phyloP scores from a whole-genome alignment of 2,888 invertebrate species.

The Nebria brevicollis region DNA sequence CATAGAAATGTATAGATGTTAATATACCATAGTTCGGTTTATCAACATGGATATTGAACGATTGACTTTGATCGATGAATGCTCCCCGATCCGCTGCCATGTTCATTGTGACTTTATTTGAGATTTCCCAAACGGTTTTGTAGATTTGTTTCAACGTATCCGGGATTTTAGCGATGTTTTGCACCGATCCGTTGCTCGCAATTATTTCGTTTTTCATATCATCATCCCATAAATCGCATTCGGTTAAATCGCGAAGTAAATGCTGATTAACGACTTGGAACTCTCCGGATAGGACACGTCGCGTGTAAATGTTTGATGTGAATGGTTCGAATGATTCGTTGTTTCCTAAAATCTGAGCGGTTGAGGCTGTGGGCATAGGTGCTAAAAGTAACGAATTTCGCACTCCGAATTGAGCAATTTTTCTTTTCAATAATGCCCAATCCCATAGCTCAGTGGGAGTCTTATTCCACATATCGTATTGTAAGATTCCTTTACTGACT shows the following conservation, averaged over 20 bases:
- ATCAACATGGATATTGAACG: slow-evolving; percentile 96
- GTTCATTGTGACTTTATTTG: slow-evolving; percentile 90
- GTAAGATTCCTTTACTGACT: slow-evolving; percentile 93
- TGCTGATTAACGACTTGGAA: slow-evolving; percentile 98
- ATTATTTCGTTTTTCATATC: slow-evolving; percentile 95
- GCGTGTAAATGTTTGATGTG: slow-evolving; percentile 95
- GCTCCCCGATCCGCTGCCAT: slow-evolving; percentile 99
- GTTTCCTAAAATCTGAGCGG: slow-evolving; percentile 98
- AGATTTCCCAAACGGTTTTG: slow-evolving; percentile 98
- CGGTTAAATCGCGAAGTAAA: slow-evolving; percentile 90
- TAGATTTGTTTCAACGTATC: slow-evolving; percentile 86
- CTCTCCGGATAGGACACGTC: slow-evolving; percentile 94
- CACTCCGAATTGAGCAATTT: slow-evolving; percentile 88
- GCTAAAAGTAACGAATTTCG: slow-evolving; percentile 94
- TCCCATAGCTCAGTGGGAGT: slow-evolving; percentile 88
- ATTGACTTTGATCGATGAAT: slow-evolving; percentile 98
- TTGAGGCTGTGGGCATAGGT: slow-evolving; percentile 99
- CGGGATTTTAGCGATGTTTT: slow-evolving; percentile 86
- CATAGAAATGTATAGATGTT: slow-evolving; percentile 98
- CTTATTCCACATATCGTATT: slow-evolving; percentile 98
- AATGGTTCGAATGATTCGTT: slow-evolving; percentile 99
- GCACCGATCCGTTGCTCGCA: slow-evolving; percentile 91
- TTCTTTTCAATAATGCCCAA: slow-evolving; percentile 84
- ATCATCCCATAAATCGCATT: slow-evolving; percentile 91
- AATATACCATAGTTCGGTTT: slow-evolving; percentile 93